Percentiles rank a stretch among this genome's conserved stretches.
These are phyloP conservation scores for Drosophila formosana DNA, from an alignment of 2,888 invertebrate genomes.

Conservation along the genomic window DNA sequence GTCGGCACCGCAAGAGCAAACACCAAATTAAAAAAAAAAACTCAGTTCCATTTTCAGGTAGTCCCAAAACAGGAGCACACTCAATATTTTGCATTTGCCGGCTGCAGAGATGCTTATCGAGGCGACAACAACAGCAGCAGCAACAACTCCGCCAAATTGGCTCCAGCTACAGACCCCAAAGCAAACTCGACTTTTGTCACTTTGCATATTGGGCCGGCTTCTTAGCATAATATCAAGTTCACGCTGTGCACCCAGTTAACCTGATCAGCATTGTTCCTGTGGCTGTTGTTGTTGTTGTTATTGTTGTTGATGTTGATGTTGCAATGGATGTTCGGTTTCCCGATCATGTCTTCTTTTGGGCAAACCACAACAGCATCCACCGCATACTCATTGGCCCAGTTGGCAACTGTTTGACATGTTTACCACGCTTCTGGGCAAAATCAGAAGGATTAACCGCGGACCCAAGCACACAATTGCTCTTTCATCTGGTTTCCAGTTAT, in stretches of 20 bases:
- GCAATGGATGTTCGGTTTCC: slow-evolving; percentile 17
- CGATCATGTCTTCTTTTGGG: slow-evolving; percentile 68
- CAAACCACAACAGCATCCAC: slow-evolving; percentile 24
- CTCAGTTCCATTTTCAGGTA: slow-evolving; percentile 36
- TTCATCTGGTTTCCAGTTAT: slow-evolving; percentile 46
- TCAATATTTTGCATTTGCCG: slow-evolving; percentile 62
- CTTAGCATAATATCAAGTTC: slow-evolving; percentile 73
- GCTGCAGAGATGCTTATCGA: slow-evolving; percentile 66
- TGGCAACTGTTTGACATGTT: slow-evolving; percentile 65
- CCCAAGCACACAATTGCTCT: slow-evolving; percentile 2
- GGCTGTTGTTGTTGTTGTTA: slow-evolving; percentile 17
- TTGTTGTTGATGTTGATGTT: slow-evolving; percentile 20
- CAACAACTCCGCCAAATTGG: slow-evolving; percentile 66
- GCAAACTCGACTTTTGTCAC: slow-evolving; percentile 44
- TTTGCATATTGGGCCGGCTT: slow-evolving; percentile 66
- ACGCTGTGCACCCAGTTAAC: slow-evolving; percentile 62
- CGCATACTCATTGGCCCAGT: slow-evolving; percentile 64
- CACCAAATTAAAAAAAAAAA: background rate
- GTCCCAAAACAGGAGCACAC: slow-evolving; percentile 46
- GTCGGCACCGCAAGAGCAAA: slow-evolving; percentile 40
- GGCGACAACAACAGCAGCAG: slow-evolving; percentile 63
- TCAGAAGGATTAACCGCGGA: slow-evolving; percentile 32
- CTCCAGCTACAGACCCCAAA: slow-evolving; percentile 29
- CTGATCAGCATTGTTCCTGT: slow-evolving; percentile 47
- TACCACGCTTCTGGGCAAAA: slow-evolving; percentile 49